Evolutionary conservation across 30 jellyfish, hydroid and myxozoan genomes (phyloP), one percentile per base, ranked within the genome.

Genomic region (Cassiopea xamachana): DNA sequence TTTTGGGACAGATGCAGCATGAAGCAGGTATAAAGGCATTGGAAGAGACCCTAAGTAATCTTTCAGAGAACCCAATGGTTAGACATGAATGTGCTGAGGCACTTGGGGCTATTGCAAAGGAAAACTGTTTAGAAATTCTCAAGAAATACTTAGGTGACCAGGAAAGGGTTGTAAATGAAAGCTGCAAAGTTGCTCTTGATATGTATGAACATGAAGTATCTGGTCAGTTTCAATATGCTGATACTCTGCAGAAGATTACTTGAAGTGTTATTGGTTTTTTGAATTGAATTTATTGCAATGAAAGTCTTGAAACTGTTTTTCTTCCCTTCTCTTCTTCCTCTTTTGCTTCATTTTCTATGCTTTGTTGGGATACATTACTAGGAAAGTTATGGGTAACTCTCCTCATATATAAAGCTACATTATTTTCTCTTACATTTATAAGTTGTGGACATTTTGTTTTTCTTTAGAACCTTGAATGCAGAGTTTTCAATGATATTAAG

Each of bases 71-170:
- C 48, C 92, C 95, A 59, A 97, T 97, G 99, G 99, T 97, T 4
- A 98, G 99, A 60, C 99, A 97, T 77, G 99, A 97, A 74, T 93
- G 98, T 88, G 99, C 99, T 17, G 98, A 92, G 60, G 99, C 99
- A 59, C 83, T 97, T 15, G 99, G 99, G 0, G 73, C 98, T 2
- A 92, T 96, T 78, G 99, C 99, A 8, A 93, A 91, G 64, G 96
- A 86, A 16, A 90, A 94, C 62, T 94, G 98, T 75, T 76, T 90
- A 60, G 87, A 81, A 0, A 80, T 84, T 55, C 72, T 94, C 8
- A 49, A 73, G 16, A 76, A 83, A 48, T 91, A 82, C 60, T 70
- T 51, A 39, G n/a, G 83, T 3, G 98, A 94, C 60, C 48, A 81
- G 15, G 98, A 94, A 72, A 69, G 92, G 9, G 98, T 94, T 69